Evolutionary conservation across 35 echinoderm and acorn worm species (phyloP), one percentile per base, ranked within the genome.

Genomic region (Acanthaster planci): DNA sequence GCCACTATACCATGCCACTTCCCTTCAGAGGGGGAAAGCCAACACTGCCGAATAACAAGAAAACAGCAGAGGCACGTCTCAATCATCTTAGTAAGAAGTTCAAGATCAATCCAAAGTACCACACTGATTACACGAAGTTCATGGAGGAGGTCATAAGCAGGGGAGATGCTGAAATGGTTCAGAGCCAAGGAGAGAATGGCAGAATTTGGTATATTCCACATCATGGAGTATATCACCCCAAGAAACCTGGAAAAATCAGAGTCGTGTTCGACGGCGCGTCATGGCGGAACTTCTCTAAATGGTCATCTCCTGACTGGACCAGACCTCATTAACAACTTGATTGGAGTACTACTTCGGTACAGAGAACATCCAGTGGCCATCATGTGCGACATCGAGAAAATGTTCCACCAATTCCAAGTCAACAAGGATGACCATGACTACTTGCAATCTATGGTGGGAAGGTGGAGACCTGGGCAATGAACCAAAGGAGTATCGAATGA

Each of bases 221-320:
- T 32, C 56, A 81, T 82, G 90, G 90, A 16, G 91, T 93, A 37
- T 84, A 89, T 94, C n/a, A n/a, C n/a, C n/a, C n/a, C n/a, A n/a
- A n/a, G n/a, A n/a, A n/a, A n/a, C n/a, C n/a, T n/a, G n/a, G 5
- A n/a, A n/a, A n/a, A n/a, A n/a, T n/a, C n/a, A n/a, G n/a, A n/a
- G n/a, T n/a, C n/a, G n/a, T n/a, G n/a, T n/a, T n/a, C n/a, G n/a
- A n/a, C n/a, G 52, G 8, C 52, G 52, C 52, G 52, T 19, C 52
- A 54, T 19, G 19, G 52, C 19, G 52, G 52, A 9, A 54, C 52
- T 9, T 54, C 52, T 8, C 52, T 54, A 54, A 54, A 54, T 54
- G 19, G 52, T 54, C 52, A 54, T 54, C 52, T 54, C 52, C 52
- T 54, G 19, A 54, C 52, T 54, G 52, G 52, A 9, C 52, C 52